Conservation (phyloP, 2,113 vertebrate genomes). For the Menura novaehollandiae region DNA sequence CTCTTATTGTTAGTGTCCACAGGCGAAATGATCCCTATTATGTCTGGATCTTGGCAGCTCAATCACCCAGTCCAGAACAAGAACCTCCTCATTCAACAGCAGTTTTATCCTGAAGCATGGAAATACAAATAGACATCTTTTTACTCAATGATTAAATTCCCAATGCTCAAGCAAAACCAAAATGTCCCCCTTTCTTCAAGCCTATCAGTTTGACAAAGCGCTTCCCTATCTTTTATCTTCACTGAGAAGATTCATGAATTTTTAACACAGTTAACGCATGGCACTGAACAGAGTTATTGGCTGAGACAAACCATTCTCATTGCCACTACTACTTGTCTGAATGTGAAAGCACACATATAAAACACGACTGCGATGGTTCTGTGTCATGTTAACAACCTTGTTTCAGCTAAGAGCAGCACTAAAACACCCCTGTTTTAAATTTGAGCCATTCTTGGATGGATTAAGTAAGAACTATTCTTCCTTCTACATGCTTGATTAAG, state of each 20-base stretch:
- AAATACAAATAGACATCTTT: not conserved
- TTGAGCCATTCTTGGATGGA: not conserved
- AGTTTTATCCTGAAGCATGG: not conserved
- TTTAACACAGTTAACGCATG: not conserved
- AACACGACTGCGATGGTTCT: not conserved
- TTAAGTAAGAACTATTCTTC: conserved; percentile 10
- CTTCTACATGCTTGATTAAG: not conserved
- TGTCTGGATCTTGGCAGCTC: not conserved
- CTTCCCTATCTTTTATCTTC: not conserved
- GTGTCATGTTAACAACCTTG: not conserved
- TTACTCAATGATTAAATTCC: not conserved
- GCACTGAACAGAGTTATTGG: not conserved
- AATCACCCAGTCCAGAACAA: not conserved
- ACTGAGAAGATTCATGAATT: not conserved
- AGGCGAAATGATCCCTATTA: fast-evolving
- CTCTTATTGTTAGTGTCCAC: not conserved
- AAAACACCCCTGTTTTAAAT: not conserved
- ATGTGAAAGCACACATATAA: not conserved
- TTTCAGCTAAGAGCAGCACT: not conserved
- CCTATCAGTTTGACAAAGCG: not conserved
- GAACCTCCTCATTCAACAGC: not conserved
- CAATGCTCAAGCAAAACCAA: not conserved
- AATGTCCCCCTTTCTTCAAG: not conserved
- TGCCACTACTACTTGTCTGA: not conserved
- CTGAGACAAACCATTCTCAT: not conserved